phyloP scores from a whole-genome alignment of 2,113 vertebrate genomes.

The Platichthys stellatus region DNA sequence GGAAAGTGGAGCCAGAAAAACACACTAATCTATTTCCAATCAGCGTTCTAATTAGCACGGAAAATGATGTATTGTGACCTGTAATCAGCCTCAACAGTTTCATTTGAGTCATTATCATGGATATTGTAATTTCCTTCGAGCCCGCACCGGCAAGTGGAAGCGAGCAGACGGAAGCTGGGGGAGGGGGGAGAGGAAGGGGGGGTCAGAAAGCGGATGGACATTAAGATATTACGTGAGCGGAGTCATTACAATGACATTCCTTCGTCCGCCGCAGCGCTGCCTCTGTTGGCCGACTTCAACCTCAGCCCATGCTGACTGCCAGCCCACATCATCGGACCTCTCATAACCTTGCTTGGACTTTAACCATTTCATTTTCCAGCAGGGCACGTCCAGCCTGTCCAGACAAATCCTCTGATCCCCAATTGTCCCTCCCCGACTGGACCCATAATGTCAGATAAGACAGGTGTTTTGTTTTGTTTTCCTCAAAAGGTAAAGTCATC shows the following conservation, averaged over 20 bases:
- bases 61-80: slow-evolving; percentile 78
- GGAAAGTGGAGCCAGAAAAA: slow-evolving; percentile 57
- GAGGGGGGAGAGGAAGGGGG: slow-evolving; percentile 12
- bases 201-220: slow-evolving; percentile 64
- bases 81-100: slow-evolving; percentile 76
- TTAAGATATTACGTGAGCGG: slow-evolving; percentile 60
- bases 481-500: slow-evolving; percentile 32
- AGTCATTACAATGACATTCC: slow-evolving; percentile 74
- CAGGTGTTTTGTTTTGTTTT: slow-evolving; percentile 19
- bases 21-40: slow-evolving; percentile 79
- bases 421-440: slow-evolving; percentile 53
- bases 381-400: slow-evolving; percentile 50
- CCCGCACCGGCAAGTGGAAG: slow-evolving; percentile 47
- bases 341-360: slow-evolving; percentile 67
- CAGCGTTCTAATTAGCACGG: slow-evolving; percentile 76
- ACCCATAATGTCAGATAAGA: slow-evolving; percentile 60
- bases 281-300: slow-evolving; percentile 62
- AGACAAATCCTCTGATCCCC: slow-evolving; percentile 53
- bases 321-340: slow-evolving; percentile 47
- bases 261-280: slow-evolving; percentile 56
- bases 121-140: slow-evolving; percentile 74
- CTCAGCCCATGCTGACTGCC: slow-evolving; percentile 67
- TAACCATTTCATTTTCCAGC: slow-evolving; percentile 63
- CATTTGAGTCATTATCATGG: slow-evolving; percentile 76
- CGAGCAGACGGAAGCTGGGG: slow-evolving; percentile 17